A percentile compares a stretch with the other conserved stretches of the same genome.
These are phyloP conservation scores for Cryptus viduatorius DNA, from an alignment of 2,888 invertebrate species.

Conservation along the genomic window DNA sequence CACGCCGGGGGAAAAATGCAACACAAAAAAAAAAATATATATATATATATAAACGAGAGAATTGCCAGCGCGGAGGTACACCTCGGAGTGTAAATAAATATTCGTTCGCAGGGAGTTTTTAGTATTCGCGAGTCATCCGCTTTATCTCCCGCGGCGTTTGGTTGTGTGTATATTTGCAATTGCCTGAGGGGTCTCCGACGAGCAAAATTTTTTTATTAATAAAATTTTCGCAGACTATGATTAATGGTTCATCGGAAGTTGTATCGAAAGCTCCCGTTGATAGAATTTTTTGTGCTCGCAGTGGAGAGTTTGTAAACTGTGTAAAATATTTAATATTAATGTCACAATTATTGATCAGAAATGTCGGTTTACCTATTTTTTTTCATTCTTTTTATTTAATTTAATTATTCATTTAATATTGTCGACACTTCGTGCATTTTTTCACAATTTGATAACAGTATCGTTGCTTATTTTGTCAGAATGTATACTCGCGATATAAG, in stretches of 20 bases:
- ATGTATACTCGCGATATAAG: no score
- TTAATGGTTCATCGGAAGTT: neutral
- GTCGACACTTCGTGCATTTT: no score
- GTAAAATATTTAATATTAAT: neutral
- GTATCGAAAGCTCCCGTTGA: neutral
- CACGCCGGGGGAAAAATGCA: neutral
- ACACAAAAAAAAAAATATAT: neutral
- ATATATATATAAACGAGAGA: slow-evolving; percentile 14
- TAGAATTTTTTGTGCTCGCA: neutral
- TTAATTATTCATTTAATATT: no score
- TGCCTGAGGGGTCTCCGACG: neutral
- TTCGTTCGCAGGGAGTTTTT: slow-evolving; percentile 37
- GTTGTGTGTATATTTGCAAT: slow-evolving; percentile 8
- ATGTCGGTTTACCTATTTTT: neutral
- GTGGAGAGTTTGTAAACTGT: neutral
- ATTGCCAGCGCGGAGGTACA: neutral
- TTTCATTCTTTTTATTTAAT: neutral
- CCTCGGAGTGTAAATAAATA: slow-evolving; percentile 40
- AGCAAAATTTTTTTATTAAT: slow-evolving; percentile 5
- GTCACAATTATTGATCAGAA: neutral
- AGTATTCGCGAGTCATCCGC: slow-evolving; percentile 22
- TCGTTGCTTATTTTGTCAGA: no score
- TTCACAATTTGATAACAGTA: no score
- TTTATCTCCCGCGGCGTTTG: slow-evolving; percentile 8
- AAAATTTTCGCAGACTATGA: neutral